A percentile compares a stretch with the other conserved stretches of the same genome.
Evolutionary conservation across 2,888 invertebrate species (phyloP).

Genomic region (Phania funesta): DNA sequence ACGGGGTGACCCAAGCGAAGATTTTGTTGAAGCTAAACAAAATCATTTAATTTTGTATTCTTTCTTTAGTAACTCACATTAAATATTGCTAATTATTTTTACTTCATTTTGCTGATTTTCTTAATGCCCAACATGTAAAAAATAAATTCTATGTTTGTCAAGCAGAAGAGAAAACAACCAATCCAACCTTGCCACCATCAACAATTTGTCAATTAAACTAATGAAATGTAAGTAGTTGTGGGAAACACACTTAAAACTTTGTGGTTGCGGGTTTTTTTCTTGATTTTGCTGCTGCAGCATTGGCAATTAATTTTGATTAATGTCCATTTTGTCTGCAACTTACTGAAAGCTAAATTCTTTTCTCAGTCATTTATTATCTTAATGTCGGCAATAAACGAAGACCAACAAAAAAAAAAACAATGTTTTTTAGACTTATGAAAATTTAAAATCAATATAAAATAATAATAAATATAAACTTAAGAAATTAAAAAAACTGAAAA

Average conservation of each 20-base stretch:
- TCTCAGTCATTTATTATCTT: not conserved
- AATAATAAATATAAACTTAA: too few relatives aligned
- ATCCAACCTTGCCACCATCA: not conserved
- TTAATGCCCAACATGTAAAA: not conserved
- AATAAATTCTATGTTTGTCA: constrained; percentile 41
- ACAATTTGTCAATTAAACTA: constrained; percentile 34
- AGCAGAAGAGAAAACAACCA: not conserved
- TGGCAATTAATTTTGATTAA: constrained; percentile 46
- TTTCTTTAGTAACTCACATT: constrained; percentile 26
- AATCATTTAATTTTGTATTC: not conserved
- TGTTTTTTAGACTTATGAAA: not conserved
- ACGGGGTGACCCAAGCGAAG: too few relatives aligned
- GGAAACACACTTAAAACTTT: not conserved
- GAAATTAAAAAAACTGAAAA: too few relatives aligned
- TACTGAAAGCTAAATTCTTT: not conserved
- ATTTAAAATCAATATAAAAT: too few relatives aligned
- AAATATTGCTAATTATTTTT: constrained; percentile 3
- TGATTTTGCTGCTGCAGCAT: constrained; percentile 11
- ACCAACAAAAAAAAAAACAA: not conserved
- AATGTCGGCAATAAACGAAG: not conserved
- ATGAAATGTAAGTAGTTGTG: constrained; percentile 21
- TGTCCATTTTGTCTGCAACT: constrained; percentile 1
- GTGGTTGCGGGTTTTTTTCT: not conserved
- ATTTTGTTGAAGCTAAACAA: too few relatives aligned
- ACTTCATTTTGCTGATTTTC: not conserved